Percentiles rank a stretch among this genome's conserved stretches.
phyloP scores from a whole-genome alignment of 2,797 vertebrate genomes.

The Brotula barbata region DNA sequence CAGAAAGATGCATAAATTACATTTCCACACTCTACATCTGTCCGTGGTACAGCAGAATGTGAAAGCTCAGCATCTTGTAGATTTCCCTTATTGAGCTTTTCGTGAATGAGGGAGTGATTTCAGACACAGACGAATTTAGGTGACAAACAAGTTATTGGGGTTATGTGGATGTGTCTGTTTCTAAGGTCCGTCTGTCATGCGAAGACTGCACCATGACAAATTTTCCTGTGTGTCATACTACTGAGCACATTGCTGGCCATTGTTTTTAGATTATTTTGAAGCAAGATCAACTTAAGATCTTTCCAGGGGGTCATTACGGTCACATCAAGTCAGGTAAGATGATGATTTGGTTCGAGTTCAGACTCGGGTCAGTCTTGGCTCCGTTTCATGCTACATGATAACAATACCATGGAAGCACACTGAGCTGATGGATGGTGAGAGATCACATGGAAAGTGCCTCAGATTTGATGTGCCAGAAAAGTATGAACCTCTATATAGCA shows the following conservation, averaged over 20 bases:
- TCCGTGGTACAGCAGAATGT: too few species aligned
- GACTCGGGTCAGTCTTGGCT: constrained; percentile 18
- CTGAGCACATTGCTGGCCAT: constrained; percentile 2
- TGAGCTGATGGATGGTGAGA: constrained; percentile 36
- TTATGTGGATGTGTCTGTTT: constrained; percentile 11
- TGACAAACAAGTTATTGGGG: too few species aligned
- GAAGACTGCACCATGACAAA: too few species aligned
- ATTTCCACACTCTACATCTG: too few species aligned
- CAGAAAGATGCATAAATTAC: too few species aligned
- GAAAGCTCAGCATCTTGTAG: too few species aligned
- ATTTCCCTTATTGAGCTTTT: too few species aligned
- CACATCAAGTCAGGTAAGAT: constrained; percentile 8
- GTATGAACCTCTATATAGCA: constrained; percentile 27
- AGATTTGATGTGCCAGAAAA: constrained; percentile 40
- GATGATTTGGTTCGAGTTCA: constrained; percentile 9
- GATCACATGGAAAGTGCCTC: constrained; percentile 33
- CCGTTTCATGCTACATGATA: constrained; percentile 53
- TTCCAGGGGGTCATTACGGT: neutral
- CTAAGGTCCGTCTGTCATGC: constrained; percentile 18
- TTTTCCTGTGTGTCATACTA: constrained; percentile 4
- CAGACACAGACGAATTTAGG: too few species aligned
- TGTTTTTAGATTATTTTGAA: constrained; percentile 3
- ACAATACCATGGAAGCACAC: constrained; percentile 29
- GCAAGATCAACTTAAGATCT: too few species aligned
- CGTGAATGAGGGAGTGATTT: too few species aligned